These are phyloP conservation scores for Chlorospingus flavigularis DNA, from an alignment of 2,797 vertebrate genomes.

Conservation along the genomic window DNA sequence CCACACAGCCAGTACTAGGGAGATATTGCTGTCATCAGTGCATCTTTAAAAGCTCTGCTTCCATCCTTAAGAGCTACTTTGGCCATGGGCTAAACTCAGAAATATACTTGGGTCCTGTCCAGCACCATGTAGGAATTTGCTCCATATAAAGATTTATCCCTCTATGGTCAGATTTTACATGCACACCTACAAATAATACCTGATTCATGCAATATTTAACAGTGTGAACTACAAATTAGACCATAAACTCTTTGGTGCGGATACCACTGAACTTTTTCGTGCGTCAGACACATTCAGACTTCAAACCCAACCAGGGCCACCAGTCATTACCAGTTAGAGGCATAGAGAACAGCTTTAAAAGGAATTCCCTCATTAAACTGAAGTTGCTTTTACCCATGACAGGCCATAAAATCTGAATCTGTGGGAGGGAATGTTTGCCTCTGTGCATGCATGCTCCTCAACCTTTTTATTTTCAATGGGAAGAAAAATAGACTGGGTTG, in stretches of 20 bases:
- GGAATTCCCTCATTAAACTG: conserved; percentile 51
- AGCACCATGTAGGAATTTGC: rapidly evolving
- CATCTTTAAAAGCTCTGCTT: not conserved
- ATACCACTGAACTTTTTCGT: conserved; percentile 1
- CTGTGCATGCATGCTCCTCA: not conserved
- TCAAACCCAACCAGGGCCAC: not conserved
- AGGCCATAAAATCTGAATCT: conserved; percentile 36
- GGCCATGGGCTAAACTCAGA: not conserved
- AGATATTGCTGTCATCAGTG: not conserved
- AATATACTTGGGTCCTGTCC: not conserved
- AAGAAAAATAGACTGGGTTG: conserved; percentile 35
- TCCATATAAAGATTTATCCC: not conserved
- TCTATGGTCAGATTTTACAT: not conserved
- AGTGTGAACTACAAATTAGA: not conserved
- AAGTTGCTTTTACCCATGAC: conserved; percentile 54
- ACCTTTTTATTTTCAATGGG: conserved; percentile 49
- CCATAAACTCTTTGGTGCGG: not conserved
- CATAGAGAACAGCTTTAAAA: conserved; percentile 29
- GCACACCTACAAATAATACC: not conserved
- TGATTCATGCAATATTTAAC: conserved; percentile 10
- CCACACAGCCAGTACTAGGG: not conserved
- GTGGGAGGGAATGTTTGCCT: conserved; percentile 8
- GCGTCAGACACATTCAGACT: not conserved
- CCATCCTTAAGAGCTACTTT: not conserved
- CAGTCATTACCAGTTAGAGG: conserved; percentile 11